Conservation (phyloP, 2,113 vertebrate genomes). For the Onychorhynchus coronatus region DNA sequence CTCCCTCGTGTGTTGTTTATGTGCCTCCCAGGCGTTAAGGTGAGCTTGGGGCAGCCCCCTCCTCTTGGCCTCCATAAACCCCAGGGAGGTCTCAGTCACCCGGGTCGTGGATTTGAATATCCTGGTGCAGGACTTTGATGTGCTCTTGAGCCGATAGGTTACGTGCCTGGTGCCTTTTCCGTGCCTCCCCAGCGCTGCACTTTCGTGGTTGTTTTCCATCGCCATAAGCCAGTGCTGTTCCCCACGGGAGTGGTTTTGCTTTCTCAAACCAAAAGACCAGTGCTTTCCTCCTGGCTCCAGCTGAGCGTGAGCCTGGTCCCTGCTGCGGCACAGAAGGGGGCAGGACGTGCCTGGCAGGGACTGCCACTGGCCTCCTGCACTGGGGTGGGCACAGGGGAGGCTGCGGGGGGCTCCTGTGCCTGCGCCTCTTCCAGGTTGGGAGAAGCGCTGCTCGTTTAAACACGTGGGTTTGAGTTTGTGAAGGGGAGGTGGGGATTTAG, state of each 20-base stretch:
- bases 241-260: background rate
- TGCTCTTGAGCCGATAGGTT: background rate
- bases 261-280: background rate
- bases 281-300: background rate
- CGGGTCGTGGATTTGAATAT: fast-evolving
- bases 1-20: fast-evolving
- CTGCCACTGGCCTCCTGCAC: background rate
- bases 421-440: background rate
- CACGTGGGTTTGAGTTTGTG: fast-evolving
- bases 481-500: background rate
- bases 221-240: background rate
- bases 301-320: background rate
- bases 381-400: background rate
- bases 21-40: fast-evolving
- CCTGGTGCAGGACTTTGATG: background rate
- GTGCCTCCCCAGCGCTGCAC: background rate
- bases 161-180: background rate
- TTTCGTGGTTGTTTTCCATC: background rate
- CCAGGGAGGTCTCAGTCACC: background rate
- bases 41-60: background rate
- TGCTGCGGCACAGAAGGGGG: background rate
- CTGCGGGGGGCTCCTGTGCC: background rate
- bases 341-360: background rate
- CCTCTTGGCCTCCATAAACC: background rate
- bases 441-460: background rate